Evolutionary conservation across 1,140 invertebrate species (phyloP).

Genomic region (Colletes latitarsis): DNA sequence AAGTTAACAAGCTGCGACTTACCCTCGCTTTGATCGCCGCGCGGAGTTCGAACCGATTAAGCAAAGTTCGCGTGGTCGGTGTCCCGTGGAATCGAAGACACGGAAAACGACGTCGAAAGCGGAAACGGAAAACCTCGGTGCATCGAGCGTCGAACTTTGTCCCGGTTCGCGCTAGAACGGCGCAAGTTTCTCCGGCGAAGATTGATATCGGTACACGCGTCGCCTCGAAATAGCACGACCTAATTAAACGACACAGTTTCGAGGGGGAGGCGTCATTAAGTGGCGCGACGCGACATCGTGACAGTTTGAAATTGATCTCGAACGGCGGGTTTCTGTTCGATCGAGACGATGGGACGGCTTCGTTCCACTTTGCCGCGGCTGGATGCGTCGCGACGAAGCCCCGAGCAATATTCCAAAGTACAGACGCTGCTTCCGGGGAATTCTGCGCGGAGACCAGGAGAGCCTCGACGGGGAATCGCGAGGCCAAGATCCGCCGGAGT

Average conservation of each 20-base stretch:
- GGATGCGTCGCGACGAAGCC: background rate
- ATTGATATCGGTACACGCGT: background rate
- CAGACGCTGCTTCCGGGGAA: background rate
- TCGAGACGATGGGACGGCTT: background rate
- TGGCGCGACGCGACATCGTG: background rate
- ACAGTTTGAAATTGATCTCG: conserved; percentile 20
- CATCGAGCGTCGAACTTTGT: too few relatives aligned
- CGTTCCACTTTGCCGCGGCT: background rate
- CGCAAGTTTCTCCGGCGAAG: background rate
- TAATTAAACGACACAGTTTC: conserved; percentile 36
- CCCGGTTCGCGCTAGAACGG: too few relatives aligned
- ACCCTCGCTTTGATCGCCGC: background rate
- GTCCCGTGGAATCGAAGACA: too few relatives aligned
- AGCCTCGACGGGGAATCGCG: background rate
- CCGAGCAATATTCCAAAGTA: conserved; percentile 14
- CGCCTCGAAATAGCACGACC: conserved; percentile 16
- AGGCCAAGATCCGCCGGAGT: background rate
- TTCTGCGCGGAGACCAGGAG: background rate
- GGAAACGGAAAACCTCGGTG: background rate
- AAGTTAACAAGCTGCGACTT: conserved; percentile 43
- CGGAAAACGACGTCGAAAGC: background rate
- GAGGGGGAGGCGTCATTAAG: conserved; percentile 3
- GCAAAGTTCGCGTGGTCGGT: background rate
- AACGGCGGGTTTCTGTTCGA: conserved; percentile 1
- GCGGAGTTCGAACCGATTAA: too few relatives aligned